phyloP scores from a whole-genome alignment of 2,888 invertebrate species.

The Eristalinus sepulchralis region DNA sequence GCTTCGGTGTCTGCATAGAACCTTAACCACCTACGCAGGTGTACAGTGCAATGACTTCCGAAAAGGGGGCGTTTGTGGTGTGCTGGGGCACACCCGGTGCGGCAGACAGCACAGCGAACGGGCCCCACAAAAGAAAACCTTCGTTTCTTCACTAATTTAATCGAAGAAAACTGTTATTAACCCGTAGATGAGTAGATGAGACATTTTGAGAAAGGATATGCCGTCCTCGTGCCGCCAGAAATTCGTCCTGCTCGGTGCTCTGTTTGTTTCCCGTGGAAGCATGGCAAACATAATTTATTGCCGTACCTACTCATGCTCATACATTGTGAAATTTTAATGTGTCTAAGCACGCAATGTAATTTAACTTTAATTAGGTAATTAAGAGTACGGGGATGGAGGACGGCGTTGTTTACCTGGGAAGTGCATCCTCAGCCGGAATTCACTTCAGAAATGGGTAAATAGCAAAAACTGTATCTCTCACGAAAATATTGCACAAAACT shows the following conservation, averaged over 20 bases:
- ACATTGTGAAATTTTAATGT: slow-evolving; percentile 78
- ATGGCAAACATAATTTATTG: slow-evolving; percentile 70
- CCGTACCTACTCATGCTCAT: slow-evolving; percentile 66
- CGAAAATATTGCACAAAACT: slow-evolving; percentile 58
- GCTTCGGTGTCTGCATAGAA: not conserved
- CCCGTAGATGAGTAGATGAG: slow-evolving; percentile 66
- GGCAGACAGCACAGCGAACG: slow-evolving; percentile 34
- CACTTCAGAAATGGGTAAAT: slow-evolving; percentile 54
- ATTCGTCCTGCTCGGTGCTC: slow-evolving; percentile 35
- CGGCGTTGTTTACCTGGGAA: slow-evolving; percentile 56
- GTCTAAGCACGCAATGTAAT: slow-evolving; percentile 82
- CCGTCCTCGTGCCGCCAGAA: slow-evolving; percentile 1
- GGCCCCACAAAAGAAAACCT: not conserved
- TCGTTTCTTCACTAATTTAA: slow-evolving; percentile 67
- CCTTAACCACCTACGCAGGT: slow-evolving; percentile 38
- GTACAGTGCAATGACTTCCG: slow-evolving; percentile 67
- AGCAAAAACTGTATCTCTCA: slow-evolving; percentile 54
- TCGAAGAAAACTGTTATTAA: slow-evolving; percentile 71
- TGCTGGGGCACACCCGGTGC: slow-evolving; percentile 12
- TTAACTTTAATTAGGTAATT: slow-evolving; percentile 81
- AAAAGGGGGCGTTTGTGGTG: slow-evolving; percentile 31
- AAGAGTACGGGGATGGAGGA: slow-evolving; percentile 77
- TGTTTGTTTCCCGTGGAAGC: slow-evolving; percentile 63
- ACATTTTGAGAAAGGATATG: slow-evolving; percentile 47
- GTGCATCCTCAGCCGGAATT: slow-evolving; percentile 59